Evolutionary conservation across 1,140 invertebrate genomes (phyloP).

Genomic region (Colletes latitarsis): DNA sequence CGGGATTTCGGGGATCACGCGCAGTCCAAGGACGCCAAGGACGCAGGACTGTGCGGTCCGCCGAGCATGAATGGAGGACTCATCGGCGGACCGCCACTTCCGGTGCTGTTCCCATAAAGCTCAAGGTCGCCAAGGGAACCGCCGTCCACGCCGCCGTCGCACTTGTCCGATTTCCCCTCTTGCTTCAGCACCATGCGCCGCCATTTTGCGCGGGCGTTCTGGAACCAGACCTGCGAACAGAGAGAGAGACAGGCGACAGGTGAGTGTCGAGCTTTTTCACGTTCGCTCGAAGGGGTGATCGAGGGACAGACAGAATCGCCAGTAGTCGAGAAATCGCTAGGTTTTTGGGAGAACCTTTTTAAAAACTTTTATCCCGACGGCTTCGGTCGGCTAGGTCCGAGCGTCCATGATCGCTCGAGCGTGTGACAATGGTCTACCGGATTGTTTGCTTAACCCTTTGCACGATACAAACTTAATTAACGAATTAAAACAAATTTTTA

Average conservation of each 20-base stretch:
- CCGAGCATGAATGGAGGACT: constrained; percentile 79
- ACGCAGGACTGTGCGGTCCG: constrained; percentile 79
- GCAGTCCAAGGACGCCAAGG: constrained; percentile 78
- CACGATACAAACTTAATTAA: no score
- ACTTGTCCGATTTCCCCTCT: constrained; percentile 88
- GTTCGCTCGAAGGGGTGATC: background rate
- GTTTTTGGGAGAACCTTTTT: no score
- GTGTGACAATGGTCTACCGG: no score
- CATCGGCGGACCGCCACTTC: constrained; percentile 78
- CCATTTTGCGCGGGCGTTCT: constrained; percentile 99
- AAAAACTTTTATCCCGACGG: no score
- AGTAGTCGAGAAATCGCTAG: no score
- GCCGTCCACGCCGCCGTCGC: constrained; percentile 80
- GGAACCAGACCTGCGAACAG: constrained; percentile 96
- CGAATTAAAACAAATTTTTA: no score
- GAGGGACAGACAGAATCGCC: no score
- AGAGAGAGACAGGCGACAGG: background rate
- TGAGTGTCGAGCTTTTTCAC: background rate
- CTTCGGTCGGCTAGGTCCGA: no score
- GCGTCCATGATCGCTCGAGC: no score
- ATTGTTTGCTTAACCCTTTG: no score
- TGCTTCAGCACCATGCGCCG: constrained; percentile 95
- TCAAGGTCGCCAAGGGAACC: constrained; percentile 78
- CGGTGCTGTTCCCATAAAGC: constrained; percentile 78
- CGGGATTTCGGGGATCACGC: constrained; percentile 73